Evolutionary conservation across 2,888 invertebrate genomes (phyloP).

Genomic region (Apomyelois bistriatella): DNA sequence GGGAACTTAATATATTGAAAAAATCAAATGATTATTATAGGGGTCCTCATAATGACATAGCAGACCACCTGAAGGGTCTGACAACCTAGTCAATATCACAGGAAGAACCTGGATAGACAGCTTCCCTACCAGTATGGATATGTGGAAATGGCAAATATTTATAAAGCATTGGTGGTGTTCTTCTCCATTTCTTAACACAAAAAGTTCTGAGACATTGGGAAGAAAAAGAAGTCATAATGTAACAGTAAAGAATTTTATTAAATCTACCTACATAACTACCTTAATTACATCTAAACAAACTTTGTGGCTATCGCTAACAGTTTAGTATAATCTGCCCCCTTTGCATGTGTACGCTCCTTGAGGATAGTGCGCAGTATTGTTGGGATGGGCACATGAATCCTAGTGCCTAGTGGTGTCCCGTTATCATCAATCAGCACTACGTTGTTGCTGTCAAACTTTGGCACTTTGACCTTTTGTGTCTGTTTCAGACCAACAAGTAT

Average conservation of each 20-base stretch:
- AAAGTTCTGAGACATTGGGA: no score
- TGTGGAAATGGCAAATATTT: no score
- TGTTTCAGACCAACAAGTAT: conserved; percentile 90
- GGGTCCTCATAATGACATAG: no score
- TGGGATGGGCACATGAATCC: conserved; percentile 97
- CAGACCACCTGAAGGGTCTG: no score
- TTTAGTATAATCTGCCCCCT: conserved; percentile 95
- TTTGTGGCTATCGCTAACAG: conserved; percentile 92
- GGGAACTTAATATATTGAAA: no score
- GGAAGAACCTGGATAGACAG: no score
- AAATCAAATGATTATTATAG: no score
- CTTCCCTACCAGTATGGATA: no score
- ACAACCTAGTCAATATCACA: no score
- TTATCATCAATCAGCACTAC: conserved; percentile 96
- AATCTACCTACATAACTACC: conserved; percentile 33
- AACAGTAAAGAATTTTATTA: conserved; percentile 31
- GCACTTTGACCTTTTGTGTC: conserved; percentile 88
- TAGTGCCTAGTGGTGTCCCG: conserved; percentile 95
- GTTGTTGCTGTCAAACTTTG: conserved; percentile 97
- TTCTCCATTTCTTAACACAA: no score
- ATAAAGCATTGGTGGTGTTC: no score
- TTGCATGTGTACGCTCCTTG: conserved; percentile 88
- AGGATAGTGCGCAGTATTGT: conserved; percentile 91
- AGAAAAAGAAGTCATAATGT: not conserved
- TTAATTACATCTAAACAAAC: conserved; percentile 83